Percentiles rank a stretch among this genome's conserved stretches.
phyloP scores from a whole-genome alignment of 2,797 vertebrate genomes.

The Micropoecilia bifurca region DNA sequence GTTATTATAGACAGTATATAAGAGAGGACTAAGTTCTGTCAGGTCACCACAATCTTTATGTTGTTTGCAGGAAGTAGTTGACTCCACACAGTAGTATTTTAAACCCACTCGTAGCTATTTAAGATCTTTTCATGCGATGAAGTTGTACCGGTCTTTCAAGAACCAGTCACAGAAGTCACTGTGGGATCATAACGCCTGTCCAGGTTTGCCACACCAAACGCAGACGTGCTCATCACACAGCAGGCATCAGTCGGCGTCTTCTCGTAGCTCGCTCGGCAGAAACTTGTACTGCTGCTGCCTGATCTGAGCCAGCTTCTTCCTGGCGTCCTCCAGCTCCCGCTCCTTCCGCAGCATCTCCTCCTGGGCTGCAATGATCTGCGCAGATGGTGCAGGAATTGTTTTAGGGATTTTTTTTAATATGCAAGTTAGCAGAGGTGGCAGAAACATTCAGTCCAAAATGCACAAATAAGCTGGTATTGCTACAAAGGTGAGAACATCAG shows the following conservation, averaged over 20 bases:
- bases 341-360: slow-evolving; percentile 99
- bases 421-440: background rate
- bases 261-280: slow-evolving; percentile 93
- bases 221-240: slow-evolving; percentile 30
- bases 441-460: background rate
- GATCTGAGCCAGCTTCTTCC: slow-evolving; percentile 97
- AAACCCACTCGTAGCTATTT: slow-evolving; percentile 24
- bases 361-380: slow-evolving; percentile 96
- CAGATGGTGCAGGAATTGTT: background rate
- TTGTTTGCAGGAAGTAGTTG: slow-evolving; percentile 48
- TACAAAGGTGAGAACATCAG: background rate
- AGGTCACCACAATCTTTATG: slow-evolving; percentile 41
- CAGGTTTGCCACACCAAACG: slow-evolving; percentile 25
- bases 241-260: slow-evolving; percentile 87
- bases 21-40: slow-evolving; percentile 31
- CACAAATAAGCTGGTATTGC: too few relatives aligned
- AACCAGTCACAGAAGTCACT: slow-evolving; percentile 34
- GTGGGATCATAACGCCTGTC: slow-evolving; percentile 24
- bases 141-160: slow-evolving; percentile 27
- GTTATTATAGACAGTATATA: slow-evolving; percentile 48
- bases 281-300: slow-evolving; percentile 99
- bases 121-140: slow-evolving; percentile 20
- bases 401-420: background rate
- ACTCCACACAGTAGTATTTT: slow-evolving; percentile 52
- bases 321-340: slow-evolving; percentile 94